Evolutionary conservation across 2,113 vertebrate species (phyloP), one percentile per base, ranked within the genome.

Genomic region (Gobius niger): DNA sequence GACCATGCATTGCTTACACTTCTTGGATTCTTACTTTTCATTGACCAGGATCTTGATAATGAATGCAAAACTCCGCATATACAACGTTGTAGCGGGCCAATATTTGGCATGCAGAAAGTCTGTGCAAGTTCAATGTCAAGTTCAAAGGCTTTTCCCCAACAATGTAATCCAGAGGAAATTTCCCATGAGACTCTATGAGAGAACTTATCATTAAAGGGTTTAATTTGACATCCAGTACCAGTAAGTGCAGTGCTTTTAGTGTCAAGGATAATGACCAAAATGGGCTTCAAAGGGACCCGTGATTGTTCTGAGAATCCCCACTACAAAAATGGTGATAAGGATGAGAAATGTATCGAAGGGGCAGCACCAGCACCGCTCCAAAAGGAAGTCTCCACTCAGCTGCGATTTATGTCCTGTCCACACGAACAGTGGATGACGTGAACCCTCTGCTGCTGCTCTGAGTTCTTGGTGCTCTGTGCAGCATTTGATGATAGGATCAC

Each of bases 111-210:
- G 76, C 60, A 74, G 76, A 86, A 88, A 82, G 88, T 91, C 91
- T 92, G 91, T 76, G 90, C 77, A 85, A 87, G 87, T 91, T 93
- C 88, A 92, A 90, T 90, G 91, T 91, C 89, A 91, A 91, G 89
- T 91, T 92, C 90, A 91, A 92, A 92, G 89, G 75, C 49, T 82
- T 87, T 80, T 75, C 82, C 76, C 79, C 24, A 34, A 88, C 88
- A 90, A 89, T 87, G 85, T 90, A 91, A 93, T 91, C 90, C 90
- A 88, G 65, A 81, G 82, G 83, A 91, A 89, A 92, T 88, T 90
- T 91, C 90, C 79, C 80, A 84, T 75, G 90, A 91, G 91, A 88
- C 84, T 80, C 73, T 83, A 65, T 70, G 75, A 87, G 81, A 84
- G 75, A 88, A 89, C 61, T 87, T 91, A 91, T 93, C 88, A 89